Evolutionary conservation across 2,888 invertebrate species (phyloP), one percentile per base, ranked within the genome.

Genomic region (Patella pellucida): DNA sequence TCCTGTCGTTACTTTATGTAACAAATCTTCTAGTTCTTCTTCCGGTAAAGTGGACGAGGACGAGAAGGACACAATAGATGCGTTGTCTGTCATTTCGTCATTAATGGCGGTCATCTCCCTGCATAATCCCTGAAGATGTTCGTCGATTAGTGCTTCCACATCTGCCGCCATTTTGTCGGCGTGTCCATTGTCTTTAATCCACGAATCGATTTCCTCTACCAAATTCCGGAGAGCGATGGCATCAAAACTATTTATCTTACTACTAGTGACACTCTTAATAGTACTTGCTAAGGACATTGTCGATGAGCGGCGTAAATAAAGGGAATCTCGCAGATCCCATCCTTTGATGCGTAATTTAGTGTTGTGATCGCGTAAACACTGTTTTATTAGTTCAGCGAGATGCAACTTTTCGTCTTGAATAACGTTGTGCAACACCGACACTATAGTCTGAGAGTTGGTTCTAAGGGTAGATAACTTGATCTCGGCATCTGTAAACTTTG

Each of bases 401-500:
- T 54, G 9, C 4, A 52, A 12, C 2, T 68, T 72, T 11, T 74
- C 68, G 11, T 31, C 71, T 16, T 73, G 50, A 19, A 79, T 41
- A 16, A 69, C 16, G 19, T 16, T 52, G 2, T 68, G 23, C 51
- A 79, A 52, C 1, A 54, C 68, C 14, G 51, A 14, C 14, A 76
- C 74, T 15, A 69, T 76, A 9, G 62, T 19, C 11, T 78, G 71
- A 9, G 86, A 80, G 27, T 76, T 77, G 9, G 75, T 69, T 51
- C 78, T 52, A 5, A 86, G 70, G 5, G 73, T 76, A 2, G 41
- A 41, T 41, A 41, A 41, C 41, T 41, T 41, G 9, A 9, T 41
- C 7, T 41, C 51, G 3, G 82, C 79, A 0, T 70, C 52, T 4
- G 77, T 76, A 67, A 84, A 82, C 31, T 82, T 80, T 12, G 73